A percentile compares a stretch with the other conserved stretches of the same genome.
phyloP scores from a whole-genome alignment of 2,113 vertebrate species.

The Plecturocebus donacophilus region DNA sequence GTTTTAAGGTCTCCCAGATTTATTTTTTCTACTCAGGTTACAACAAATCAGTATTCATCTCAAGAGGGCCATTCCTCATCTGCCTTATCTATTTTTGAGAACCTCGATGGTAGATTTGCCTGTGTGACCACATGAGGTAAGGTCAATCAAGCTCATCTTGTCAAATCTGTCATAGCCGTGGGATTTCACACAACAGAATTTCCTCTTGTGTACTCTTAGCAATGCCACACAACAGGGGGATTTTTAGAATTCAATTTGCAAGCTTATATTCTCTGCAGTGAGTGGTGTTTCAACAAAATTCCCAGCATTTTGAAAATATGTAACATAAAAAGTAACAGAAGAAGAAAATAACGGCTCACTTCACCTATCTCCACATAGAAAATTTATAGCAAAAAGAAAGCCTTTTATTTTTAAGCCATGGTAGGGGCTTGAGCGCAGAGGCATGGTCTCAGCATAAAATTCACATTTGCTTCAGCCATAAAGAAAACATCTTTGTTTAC shows the following conservation, averaged over 20 bases:
- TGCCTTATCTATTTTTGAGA: constrained; percentile 37
- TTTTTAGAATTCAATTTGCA: constrained; percentile 19
- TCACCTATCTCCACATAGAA: constrained; percentile 24
- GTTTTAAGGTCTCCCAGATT: neutral
- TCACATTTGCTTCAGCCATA: constrained; percentile 55
- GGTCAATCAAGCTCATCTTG: constrained; percentile 36
- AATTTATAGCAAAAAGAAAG: constrained; percentile 12
- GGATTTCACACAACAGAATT: constrained; percentile 9
- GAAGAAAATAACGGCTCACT: constrained; percentile 8
- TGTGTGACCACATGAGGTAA: constrained; percentile 6
- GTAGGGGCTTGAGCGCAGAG: neutral
- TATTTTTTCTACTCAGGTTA: constrained; percentile 25
- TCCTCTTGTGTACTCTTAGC: neutral
- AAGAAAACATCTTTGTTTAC: constrained; percentile 76
- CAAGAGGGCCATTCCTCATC: constrained; percentile 20
- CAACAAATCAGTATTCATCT: neutral
- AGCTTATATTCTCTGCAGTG: constrained; percentile 11
- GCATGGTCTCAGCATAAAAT: constrained; percentile 47
- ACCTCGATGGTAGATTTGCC: neutral
- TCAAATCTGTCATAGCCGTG: constrained; percentile 21
- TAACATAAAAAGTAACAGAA: constrained; percentile 14
- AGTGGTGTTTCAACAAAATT: constrained; percentile 33
- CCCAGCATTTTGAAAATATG: constrained; percentile 28
- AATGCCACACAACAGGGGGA: neutral
- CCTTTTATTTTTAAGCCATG: neutral